A percentile compares a stretch with the other conserved stretches of the same genome.
Evolutionary conservation across 2,888 invertebrate species (phyloP).

Genomic region (Mystacides longicornis): DNA sequence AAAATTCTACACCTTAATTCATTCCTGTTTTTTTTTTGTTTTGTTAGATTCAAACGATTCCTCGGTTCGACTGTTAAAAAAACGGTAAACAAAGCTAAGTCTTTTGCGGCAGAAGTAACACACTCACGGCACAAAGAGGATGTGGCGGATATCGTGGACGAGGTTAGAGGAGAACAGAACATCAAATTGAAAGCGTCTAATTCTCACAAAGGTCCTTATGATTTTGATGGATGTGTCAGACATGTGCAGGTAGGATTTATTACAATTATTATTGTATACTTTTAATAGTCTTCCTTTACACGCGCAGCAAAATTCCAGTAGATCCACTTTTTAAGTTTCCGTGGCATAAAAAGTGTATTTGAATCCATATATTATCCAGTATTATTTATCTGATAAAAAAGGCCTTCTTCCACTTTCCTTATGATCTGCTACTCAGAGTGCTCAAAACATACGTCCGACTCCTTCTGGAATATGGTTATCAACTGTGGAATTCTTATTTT

Average conservation of each 20-base stretch:
- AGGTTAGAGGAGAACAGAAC: conserved; percentile 69
- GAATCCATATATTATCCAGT: too few species aligned
- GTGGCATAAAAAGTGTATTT: too few species aligned
- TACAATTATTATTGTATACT: background rate
- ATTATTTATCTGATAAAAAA: too few species aligned
- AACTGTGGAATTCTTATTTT: too few species aligned
- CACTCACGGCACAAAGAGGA: conserved; percentile 84
- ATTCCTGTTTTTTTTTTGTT: background rate
- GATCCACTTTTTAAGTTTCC: too few species aligned
- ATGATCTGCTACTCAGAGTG: too few species aligned
- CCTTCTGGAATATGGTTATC: too few species aligned
- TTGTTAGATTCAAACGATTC: conserved; percentile 62
- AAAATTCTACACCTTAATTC: background rate
- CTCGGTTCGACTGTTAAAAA: conserved; percentile 85
- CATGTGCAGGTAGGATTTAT: conserved; percentile 66
- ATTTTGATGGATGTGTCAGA: conserved; percentile 83
- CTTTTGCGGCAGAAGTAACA: conserved; percentile 80
- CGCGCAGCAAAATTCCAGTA: too few species aligned
- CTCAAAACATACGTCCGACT: too few species aligned
- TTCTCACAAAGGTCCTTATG: conserved; percentile 94
- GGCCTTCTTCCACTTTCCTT: too few species aligned
- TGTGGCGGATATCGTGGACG: conserved; percentile 76
- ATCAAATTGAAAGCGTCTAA: conserved; percentile 91
- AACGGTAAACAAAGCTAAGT: conserved; percentile 86
- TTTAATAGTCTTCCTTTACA: too few species aligned